Evolutionary conservation across 2,797 vertebrate species (phyloP).

Genomic region (Hylomyscus alleni): DNA sequence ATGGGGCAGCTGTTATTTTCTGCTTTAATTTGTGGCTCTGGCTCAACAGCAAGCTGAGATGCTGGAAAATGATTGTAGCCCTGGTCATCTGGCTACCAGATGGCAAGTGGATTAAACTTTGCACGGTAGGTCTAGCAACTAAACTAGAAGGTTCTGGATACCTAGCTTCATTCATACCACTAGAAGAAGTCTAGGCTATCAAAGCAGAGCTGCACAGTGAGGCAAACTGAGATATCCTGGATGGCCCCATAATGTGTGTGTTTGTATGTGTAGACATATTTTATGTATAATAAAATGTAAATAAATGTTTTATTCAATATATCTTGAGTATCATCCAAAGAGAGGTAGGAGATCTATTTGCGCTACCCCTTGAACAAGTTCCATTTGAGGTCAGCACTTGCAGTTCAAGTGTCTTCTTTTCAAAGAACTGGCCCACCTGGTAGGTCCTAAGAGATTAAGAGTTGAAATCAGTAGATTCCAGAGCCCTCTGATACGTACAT

Average conservation of each 20-base stretch:
- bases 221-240: not conserved
- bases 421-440: constrained; percentile 3
- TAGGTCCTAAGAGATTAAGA: not conserved
- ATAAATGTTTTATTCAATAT: constrained; percentile 21
- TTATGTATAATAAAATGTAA: not conserved
- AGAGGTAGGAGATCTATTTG: not conserved
- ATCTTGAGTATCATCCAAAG: constrained; percentile 39
- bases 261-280: not conserved
- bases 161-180: constrained; percentile 9
- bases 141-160: constrained; percentile 34
- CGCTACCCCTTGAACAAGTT: constrained; percentile 4
- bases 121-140: not conserved
- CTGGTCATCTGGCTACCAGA: constrained; percentile 69
- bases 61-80: constrained; percentile 56
- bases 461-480: constrained; percentile 29
- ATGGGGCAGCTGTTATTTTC: constrained; percentile 37
- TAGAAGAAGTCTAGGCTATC: not conserved
- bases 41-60: constrained; percentile 57
- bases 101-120: constrained; percentile 66
- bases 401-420: constrained; percentile 52
- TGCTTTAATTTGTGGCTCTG: constrained; percentile 69
- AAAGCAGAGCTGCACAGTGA: not conserved
- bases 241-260: not conserved
- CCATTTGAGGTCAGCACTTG: constrained; percentile 23
- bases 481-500: not conserved